Base-by-base conservation (phyloP, 23 tunicate genomes). In the Halocynthia aurantium region DNA sequence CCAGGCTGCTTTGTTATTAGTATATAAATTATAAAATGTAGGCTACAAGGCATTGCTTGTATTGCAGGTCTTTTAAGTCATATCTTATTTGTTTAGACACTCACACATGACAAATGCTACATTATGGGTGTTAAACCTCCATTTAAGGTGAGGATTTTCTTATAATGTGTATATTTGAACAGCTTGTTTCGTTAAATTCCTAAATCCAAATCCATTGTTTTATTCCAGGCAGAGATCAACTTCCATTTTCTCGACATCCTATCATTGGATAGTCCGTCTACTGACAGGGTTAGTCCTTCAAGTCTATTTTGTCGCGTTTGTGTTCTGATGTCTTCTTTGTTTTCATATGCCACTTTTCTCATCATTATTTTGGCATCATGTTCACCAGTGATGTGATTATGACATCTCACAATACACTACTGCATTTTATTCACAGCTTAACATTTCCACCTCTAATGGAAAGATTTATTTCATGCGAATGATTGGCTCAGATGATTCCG, bases 401-500 rank as follows among this genome's bases (percentile, higher is more conserved):
- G 53, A 44, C n/a, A 9, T 51, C 54, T n/a, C 53, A 70, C 17
- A 55, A 51, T 50, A 8, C 55, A 49, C 20, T n/a, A 67, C 21
- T n/a, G 22, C 7, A 50, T 8, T 53, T 87, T 56, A 10, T 61
- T 70, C 55, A 11, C 90, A 91, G 97, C 77, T 91, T 21, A 76
- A 74, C 22, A 81, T 91, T n/a, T 70, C 91, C 6, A 82, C 84
- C 6, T 70, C 44, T 66, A 71, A 62, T n/a, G 86, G 84, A 52
- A 85, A 81, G 70, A 77, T 80, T 12, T 85, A 63, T 58, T 85
- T 83, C 81, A 81, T 91, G 87, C 87, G 67, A 53, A 91, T 91
- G 97, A 85, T 91, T 64, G 97, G 97, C 5, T 70, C 87, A 7
- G 97, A 91, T 69, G 97, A 91, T 73, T 86, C 97, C 8, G 97